Evolutionary conservation across 2,113 vertebrate species (phyloP).

Genomic region (Mugil cephalus): DNA sequence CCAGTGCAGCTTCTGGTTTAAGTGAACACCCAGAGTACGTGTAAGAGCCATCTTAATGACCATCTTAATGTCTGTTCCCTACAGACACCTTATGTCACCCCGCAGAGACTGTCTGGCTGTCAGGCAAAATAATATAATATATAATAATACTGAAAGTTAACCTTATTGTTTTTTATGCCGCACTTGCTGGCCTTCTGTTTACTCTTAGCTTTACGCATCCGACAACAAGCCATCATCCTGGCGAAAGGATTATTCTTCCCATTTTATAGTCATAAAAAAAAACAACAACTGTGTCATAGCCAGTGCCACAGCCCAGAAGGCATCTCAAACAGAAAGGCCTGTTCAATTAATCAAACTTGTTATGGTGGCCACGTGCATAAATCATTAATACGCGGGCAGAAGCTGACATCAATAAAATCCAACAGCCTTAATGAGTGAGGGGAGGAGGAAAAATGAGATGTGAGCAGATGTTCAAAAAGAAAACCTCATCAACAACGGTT

Average conservation of each 20-base stretch:
- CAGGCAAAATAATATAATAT: no score
- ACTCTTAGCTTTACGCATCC: background rate
- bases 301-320: slow-evolving; percentile 23
- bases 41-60: no score
- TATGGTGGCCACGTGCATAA: slow-evolving; percentile 56
- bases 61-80: no score
- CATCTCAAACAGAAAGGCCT: slow-evolving; percentile 38
- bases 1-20: no score
- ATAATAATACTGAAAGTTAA: no score
- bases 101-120: no score
- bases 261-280: slow-evolving; percentile 21
- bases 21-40: no score
- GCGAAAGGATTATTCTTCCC: background rate
- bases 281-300: slow-evolving; percentile 14
- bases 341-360: slow-evolving; percentile 71
- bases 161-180: background rate
- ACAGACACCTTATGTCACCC: no score
- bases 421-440: slow-evolving; percentile 68
- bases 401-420: slow-evolving; percentile 72
- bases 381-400: slow-evolving; percentile 69
- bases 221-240: background rate
- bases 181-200: background rate
- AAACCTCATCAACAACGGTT: slow-evolving; percentile 70
- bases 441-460: slow-evolving; percentile 41
- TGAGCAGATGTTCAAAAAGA: slow-evolving; percentile 78